These are phyloP conservation scores for Urosaurus nigricauda DNA, from an alignment of 2,797 vertebrate species.

Conservation along the genomic window DNA sequence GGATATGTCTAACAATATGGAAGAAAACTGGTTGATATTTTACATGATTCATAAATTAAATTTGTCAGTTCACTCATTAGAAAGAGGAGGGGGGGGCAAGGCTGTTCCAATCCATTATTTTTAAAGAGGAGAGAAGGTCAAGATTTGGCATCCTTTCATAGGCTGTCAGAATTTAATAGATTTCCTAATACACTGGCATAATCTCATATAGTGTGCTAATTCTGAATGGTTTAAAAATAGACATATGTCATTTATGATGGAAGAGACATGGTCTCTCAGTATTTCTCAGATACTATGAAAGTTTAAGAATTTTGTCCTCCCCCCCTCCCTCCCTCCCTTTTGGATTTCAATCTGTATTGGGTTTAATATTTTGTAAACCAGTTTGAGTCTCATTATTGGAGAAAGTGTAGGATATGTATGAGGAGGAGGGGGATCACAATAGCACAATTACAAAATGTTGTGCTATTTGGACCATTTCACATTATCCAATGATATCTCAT, in stretches of 20 bases:
- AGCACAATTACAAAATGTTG: too few species aligned
- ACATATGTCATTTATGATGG: slow-evolving; percentile 11
- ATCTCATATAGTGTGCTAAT: slow-evolving; percentile 32
- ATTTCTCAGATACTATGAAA: not conserved
- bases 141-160: slow-evolving; percentile 70
- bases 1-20: slow-evolving; percentile 52
- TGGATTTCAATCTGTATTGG: too few species aligned
- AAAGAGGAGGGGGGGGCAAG: not conserved
- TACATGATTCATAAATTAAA: slow-evolving; percentile 65
- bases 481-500: too few species aligned
- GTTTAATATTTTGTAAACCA: not conserved
- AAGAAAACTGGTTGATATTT: slow-evolving; percentile 58
- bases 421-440: too few species aligned
- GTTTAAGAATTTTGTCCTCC: not conserved
- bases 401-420: too few species aligned
- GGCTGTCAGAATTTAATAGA: slow-evolving; percentile 53
- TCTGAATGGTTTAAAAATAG: slow-evolving; percentile 56
- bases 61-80: slow-evolving; percentile 67
- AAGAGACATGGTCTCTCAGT: slow-evolving; percentile 27
- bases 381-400: too few species aligned
- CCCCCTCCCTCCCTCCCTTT: not conserved
- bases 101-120: slow-evolving; percentile 51
- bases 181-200: slow-evolving; percentile 26
- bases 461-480: too few species aligned
- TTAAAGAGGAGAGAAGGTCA: slow-evolving; percentile 29